Conservation (phyloP, 2,888 invertebrate genomes). For the Netelia fuscicornis region DNA sequence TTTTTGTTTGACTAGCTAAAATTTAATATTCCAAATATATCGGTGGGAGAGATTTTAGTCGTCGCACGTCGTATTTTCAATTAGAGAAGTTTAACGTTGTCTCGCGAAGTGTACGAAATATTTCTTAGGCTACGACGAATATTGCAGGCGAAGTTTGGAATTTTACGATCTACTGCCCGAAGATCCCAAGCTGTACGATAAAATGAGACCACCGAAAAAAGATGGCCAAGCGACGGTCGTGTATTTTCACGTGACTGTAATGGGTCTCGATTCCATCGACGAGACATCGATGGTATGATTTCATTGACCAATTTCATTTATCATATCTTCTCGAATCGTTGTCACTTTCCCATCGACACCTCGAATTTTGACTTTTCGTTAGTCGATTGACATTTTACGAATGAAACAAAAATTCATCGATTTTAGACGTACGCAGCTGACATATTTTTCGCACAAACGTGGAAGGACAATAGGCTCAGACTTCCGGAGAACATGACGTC, state of each 20-base stretch:
- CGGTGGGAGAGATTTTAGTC: constrained; percentile 63
- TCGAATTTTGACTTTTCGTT: neutral
- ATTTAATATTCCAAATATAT: constrained; percentile 36
- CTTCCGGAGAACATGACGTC: constrained; percentile 97
- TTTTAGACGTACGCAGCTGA: constrained; percentile 94
- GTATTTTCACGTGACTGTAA: constrained; percentile 96
- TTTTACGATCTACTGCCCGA: constrained; percentile 95
- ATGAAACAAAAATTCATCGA: constrained; percentile 31
- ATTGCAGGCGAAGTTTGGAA: constrained; percentile 89
- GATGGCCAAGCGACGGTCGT: constrained; percentile 95
- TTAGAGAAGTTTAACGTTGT: constrained; percentile 52
- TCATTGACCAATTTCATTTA: constrained; percentile 34
- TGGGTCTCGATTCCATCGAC: constrained; percentile 98
- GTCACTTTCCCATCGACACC: neutral
- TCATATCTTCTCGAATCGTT: neutral
- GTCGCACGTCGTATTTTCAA: constrained; percentile 23
- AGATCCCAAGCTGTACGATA: constrained; percentile 94
- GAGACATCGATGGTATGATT: constrained; percentile 95
- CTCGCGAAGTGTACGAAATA: constrained; percentile 37
- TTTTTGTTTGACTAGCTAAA: neutral
- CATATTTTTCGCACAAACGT: constrained; percentile 96
- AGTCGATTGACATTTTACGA: neutral
- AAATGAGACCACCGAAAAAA: constrained; percentile 96
- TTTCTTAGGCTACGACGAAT: constrained; percentile 47
- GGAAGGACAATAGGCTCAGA: constrained; percentile 95